phyloP scores from a whole-genome alignment of 2,113 vertebrate species.

The Pleuronectes platessa region DNA sequence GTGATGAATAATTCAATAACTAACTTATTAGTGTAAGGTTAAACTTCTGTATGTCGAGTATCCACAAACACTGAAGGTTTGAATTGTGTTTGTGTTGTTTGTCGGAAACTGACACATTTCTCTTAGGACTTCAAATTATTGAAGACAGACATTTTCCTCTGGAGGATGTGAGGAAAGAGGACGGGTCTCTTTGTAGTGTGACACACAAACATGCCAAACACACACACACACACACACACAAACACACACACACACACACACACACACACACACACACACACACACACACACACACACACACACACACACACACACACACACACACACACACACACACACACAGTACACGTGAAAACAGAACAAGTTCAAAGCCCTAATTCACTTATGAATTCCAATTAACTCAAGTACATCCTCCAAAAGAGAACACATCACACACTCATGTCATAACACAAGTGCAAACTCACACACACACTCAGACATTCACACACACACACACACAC shows the following conservation, averaged over 20 bases:
- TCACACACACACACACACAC: slow-evolving; percentile 9
- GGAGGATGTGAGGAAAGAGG: slow-evolving; percentile 27
- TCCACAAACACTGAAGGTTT: not conserved
- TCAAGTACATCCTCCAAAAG: slow-evolving; percentile 35
- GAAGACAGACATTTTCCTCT: slow-evolving; percentile 20
- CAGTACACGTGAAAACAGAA: not conserved
- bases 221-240: not conserved
- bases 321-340: not conserved
- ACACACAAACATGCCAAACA: not conserved
- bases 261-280: not conserved
- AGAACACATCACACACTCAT: slow-evolving; percentile 20
- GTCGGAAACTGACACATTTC: not conserved
- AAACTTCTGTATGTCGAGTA: too few relatives aligned
- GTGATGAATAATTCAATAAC: too few relatives aligned
- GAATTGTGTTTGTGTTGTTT: not conserved
- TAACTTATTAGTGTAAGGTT: too few relatives aligned
- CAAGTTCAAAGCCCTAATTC: slow-evolving; percentile 39
- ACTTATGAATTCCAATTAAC: slow-evolving; percentile 42
- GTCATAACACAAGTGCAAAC: slow-evolving; percentile 17
- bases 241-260: not conserved
- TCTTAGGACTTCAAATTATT: slow-evolving; percentile 1
- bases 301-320: slow-evolving; percentile 5
- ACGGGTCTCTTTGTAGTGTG: slow-evolving; percentile 22
- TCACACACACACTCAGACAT: slow-evolving; percentile 11
- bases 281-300: slow-evolving; percentile 3